Percentiles rank a stretch among this genome's conserved stretches.
These are phyloP conservation scores for Crypturellus tataupa DNA, from an alignment of 2,797 vertebrate genomes.

Conservation along the genomic window DNA sequence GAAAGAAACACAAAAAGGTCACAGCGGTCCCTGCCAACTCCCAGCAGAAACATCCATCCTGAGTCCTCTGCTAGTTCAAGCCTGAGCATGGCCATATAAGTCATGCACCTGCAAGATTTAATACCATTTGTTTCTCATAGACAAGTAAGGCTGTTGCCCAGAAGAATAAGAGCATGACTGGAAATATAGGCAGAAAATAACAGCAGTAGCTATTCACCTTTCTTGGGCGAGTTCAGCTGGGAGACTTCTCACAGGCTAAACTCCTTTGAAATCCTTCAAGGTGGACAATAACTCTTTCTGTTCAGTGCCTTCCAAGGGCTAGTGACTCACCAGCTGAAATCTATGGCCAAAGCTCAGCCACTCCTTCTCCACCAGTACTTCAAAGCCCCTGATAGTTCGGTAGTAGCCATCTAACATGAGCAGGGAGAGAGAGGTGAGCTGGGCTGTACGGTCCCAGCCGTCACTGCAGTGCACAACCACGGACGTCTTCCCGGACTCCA, in stretches of 20 bases:
- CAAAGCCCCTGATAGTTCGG: constrained; percentile 91
- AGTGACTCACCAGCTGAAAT: constrained; percentile 91
- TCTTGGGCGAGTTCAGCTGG: neutral
- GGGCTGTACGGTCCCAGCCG: constrained; percentile 95
- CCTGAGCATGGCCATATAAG: neutral
- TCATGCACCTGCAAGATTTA: neutral
- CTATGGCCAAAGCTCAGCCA: constrained; percentile 97
- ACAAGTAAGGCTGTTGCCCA: neutral
- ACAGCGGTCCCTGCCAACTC: neutral
- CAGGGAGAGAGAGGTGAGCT: constrained; percentile 95
- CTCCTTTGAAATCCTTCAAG: constrained; percentile 10
- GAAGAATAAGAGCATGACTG: neutral
- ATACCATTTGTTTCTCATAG: neutral
- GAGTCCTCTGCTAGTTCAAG: neutral
- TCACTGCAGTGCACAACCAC: constrained; percentile 98
- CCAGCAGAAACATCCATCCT: neutral
- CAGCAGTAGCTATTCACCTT: neutral
- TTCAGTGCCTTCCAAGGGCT: neutral
- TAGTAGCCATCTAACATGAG: constrained; percentile 95
- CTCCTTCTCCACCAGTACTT: constrained; percentile 95
- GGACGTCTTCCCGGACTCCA: constrained; percentile 95
- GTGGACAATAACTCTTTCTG: neutral
- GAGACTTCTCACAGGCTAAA: neutral
- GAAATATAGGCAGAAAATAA: neutral
- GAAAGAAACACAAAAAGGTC: neutral